Conservation (phyloP, 1,140 invertebrate species). For the Geopemphigus sp. region DNA sequence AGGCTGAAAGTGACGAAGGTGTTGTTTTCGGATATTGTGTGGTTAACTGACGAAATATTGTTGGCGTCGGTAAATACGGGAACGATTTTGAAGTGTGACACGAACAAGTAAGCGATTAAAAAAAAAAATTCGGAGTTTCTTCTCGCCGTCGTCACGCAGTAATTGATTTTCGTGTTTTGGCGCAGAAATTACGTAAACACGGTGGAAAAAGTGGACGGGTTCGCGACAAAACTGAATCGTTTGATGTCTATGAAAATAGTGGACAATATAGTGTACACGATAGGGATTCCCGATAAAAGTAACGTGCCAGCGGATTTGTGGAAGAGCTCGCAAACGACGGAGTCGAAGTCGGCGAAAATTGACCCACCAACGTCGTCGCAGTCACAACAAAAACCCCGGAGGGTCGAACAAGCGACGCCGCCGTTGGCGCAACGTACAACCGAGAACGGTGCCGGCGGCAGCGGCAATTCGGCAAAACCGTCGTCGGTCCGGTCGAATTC, state of each 20-base stretch:
- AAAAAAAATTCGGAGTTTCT: too few species aligned
- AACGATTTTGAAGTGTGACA: slow-evolving; percentile 17
- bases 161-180: neutral
- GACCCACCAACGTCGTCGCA: too few species aligned
- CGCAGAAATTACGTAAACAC: neutral
- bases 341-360: neutral
- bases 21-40: neutral
- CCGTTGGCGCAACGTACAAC: too few species aligned
- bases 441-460: too few species aligned
- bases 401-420: too few species aligned
- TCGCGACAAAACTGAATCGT: neutral
- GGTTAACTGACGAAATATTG: slow-evolving; percentile 8
- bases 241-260: neutral
- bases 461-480: too few species aligned
- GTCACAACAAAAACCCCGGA: neutral
- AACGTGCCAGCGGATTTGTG: too few species aligned
- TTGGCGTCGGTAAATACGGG: neutral
- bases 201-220: neutral
- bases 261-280: neutral
- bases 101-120: neutral
- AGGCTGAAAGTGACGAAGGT: neutral
- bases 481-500: too few species aligned
- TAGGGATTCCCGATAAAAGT: too few species aligned
- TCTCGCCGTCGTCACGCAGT: too few species aligned
- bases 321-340: neutral